Evolutionary conservation across 35 echinoderm and acorn worm species (phyloP), one percentile per base, ranked within the genome.

Genomic region (Ophioderma brevispina): DNA sequence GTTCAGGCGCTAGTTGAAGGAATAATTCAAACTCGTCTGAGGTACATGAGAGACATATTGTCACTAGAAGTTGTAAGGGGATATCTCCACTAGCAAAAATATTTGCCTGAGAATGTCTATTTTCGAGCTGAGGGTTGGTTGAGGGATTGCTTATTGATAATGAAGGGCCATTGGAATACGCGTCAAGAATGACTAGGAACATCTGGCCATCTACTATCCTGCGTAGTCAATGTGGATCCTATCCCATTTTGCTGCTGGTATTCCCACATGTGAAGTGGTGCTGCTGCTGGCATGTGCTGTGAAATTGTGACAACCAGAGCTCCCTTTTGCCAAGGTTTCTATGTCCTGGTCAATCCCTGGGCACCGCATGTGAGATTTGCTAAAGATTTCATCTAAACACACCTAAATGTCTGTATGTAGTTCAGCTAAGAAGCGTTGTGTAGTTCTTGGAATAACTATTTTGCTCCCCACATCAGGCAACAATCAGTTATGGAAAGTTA

Each of bases 31-130:
- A 46, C 17, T 46, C 41, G 5, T 46, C 5, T 8, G 59, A 70
- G 2, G 59, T 30, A 70, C 91, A 94, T 76, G 91, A 89, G n/a
- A 88, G 92, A 28, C 95, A n/a, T 80, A 85, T 97, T 97, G 77
- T 96, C 94, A 18, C 79, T 86, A 96, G 91, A 3, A 93, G 13
- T 25, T 11, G 31, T 41, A 86, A 33, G 31, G 87, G 94, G 40
- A 96, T 84, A 32, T 91, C 94, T 90, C 80, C 86, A 37, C 40
- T 30, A 15, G 75, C 87, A 90, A 96, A n/a, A n/a, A 93, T 76
- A 46, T 41, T 25, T 32, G 30, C 38, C 87, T 25, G 23, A 92
- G 75, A 11, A 42, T 43, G 56, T 93, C 82, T 35, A 92, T 86
- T 14, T 96, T 40, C 64, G 78, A 4, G 83, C 36, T 43, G n/a